These are phyloP conservation scores for Electrona antarctica DNA, from an alignment of 2,113 vertebrate species.

Conservation along the genomic window DNA sequence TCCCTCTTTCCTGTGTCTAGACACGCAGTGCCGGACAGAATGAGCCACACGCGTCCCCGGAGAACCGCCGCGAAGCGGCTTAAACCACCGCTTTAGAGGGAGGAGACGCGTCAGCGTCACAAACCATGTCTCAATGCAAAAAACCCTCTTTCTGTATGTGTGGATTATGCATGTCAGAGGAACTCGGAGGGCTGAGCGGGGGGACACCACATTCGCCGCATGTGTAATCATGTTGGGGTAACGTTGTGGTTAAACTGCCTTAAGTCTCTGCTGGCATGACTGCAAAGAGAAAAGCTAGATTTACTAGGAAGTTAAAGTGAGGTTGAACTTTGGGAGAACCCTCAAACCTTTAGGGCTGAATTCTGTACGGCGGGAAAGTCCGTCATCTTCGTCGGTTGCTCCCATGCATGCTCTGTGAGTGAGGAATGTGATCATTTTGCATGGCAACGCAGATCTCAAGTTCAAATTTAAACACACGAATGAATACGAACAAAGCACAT, in stretches of 20 bases:
- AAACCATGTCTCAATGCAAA: not conserved
- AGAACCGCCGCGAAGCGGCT: slow-evolving; percentile 47
- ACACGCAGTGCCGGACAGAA: slow-evolving; percentile 64
- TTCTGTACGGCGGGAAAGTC: too few relatives aligned
- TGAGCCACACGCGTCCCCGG: slow-evolving; percentile 60
- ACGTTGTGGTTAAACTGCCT: not conserved
- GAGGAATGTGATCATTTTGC: too few relatives aligned
- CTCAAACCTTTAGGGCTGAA: too few relatives aligned
- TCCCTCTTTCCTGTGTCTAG: slow-evolving; percentile 70
- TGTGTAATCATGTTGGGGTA: not conserved
- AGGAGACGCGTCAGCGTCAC: not conserved
- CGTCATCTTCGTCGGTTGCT: too few relatives aligned
- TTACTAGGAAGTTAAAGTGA: not conserved
- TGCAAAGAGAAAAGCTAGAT: slow-evolving; percentile 2
- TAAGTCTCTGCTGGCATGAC: not conserved
- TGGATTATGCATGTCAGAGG: slow-evolving; percentile 12
- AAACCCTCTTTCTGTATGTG: slow-evolving; percentile 8
- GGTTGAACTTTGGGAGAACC: too few relatives aligned
- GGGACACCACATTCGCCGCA: not conserved
- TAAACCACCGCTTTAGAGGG: slow-evolving; percentile 26
- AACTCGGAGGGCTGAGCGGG: not conserved
- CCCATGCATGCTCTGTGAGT: too few relatives aligned
- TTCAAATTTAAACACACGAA: too few relatives aligned
- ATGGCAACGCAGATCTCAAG: too few relatives aligned
- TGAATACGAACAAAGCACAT: too few relatives aligned